phyloP scores from a whole-genome alignment of 2,888 invertebrate species.

The Calliphora vomitoria region DNA sequence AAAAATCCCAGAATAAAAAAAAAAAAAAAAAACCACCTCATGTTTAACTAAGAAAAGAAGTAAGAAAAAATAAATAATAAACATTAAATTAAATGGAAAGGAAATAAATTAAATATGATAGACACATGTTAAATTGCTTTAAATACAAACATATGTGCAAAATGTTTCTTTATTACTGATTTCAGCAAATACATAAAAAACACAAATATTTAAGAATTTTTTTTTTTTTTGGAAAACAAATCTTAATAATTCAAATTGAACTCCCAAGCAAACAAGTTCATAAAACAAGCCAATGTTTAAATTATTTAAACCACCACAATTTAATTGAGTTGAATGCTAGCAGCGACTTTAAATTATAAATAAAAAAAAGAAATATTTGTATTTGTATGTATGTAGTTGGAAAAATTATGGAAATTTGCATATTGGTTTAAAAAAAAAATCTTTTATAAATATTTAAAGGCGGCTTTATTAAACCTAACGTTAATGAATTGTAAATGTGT shows the following conservation, averaged over 20 bases:
- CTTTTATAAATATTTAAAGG: neutral
- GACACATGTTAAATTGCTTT: conserved; percentile 71
- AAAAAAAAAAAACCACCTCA: conserved; percentile 35
- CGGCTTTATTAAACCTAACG: conserved; percentile 1
- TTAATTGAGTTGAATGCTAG: conserved; percentile 62
- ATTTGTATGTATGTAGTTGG: neutral
- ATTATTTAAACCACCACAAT: conserved; percentile 40
- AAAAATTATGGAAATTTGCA: conserved; percentile 20
- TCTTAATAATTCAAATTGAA: conserved; percentile 28
- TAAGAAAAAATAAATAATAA: conserved; percentile 29
- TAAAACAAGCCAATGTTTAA: neutral
- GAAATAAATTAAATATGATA: conserved; percentile 74
- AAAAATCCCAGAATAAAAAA: conserved; percentile 48
- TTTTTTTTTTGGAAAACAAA: conserved; percentile 4
- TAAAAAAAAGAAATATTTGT: neutral
- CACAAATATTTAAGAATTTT: conserved; percentile 42
- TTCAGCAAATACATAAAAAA: conserved; percentile 14
- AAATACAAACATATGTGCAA: conserved; percentile 53
- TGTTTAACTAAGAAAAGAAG: conserved; percentile 37
- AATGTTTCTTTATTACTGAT: conserved; percentile 19
- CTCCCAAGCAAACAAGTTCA: conserved; percentile 15
- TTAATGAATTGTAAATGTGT: conserved; percentile 19
- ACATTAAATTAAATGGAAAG: conserved; percentile 71
- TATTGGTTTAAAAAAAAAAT: neutral
- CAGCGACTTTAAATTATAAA: conserved; percentile 15